Percentiles rank a stretch among this genome's conserved stretches.
These are phyloP conservation scores for Lipotes vexillifer DNA, from an alignment of 2,113 vertebrate genomes.

Conservation along the genomic window DNA sequence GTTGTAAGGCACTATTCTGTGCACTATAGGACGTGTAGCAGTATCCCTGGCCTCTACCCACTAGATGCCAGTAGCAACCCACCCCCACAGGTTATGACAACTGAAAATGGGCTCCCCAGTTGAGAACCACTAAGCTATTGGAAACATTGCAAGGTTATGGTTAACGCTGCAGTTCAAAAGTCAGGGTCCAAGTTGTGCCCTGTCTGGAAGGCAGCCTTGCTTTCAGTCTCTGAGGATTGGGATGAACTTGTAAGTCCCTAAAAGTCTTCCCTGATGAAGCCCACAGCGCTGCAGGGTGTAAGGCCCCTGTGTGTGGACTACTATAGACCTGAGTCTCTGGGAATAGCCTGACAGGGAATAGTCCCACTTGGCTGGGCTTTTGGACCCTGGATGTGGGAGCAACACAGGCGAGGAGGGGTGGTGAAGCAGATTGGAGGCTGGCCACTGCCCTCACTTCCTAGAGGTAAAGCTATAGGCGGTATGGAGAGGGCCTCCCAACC, in stretches of 20 bases:
- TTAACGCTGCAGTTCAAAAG: neutral
- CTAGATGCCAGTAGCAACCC: neutral
- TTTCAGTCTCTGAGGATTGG: neutral
- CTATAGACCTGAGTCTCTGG: neutral
- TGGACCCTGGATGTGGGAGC: neutral
- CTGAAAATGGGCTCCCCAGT: neutral
- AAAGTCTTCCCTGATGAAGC: neutral
- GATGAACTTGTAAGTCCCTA: neutral
- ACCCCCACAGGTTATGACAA: neutral
- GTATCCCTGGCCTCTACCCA: neutral
- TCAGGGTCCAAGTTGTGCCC: neutral
- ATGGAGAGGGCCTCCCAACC: neutral
- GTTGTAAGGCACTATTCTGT: neutral
- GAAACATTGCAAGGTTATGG: neutral
- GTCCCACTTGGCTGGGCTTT: neutral
- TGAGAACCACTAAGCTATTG: neutral
- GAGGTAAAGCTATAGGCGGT: neutral
- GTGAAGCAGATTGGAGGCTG: neutral
- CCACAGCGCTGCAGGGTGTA: neutral
- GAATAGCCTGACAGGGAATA: neutral
- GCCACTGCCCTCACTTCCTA: neutral
- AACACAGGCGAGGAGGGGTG: neutral
- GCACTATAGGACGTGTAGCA: neutral
- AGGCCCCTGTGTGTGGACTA: neutral
- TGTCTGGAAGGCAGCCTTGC: neutral